phyloP scores from a whole-genome alignment of 2,888 invertebrate species.

The Stenurella melanura region DNA sequence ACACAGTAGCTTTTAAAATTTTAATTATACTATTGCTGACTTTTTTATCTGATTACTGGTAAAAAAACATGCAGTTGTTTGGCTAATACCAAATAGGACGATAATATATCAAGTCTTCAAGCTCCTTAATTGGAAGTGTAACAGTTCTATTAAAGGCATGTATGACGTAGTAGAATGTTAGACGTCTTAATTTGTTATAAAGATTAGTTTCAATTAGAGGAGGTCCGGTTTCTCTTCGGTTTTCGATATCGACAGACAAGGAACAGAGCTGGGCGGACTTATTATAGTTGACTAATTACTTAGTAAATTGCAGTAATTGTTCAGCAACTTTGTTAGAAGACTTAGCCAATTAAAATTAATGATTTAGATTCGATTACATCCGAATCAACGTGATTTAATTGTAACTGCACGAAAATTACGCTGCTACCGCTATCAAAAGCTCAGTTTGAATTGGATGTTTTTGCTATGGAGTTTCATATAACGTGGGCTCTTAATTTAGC shows the following conservation, averaged over 20 bases:
- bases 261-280: conserved; percentile 44
- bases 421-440: conserved; percentile 30
- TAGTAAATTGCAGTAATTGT: conserved; percentile 64
- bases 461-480: conserved; percentile 7
- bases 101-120: conserved; percentile 46
- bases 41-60: neutral
- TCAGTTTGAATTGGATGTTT: conserved; percentile 1
- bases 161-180: conserved; percentile 47
- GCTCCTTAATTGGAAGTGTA: conserved; percentile 54
- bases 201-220: conserved; percentile 45
- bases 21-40: too few relatives aligned
- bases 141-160: conserved; percentile 50
- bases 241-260: conserved; percentile 54
- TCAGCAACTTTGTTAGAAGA: conserved; percentile 62
- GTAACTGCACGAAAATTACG: conserved; percentile 53
- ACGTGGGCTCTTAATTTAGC: neutral
- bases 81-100: conserved; percentile 45
- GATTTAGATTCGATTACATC: conserved; percentile 65
- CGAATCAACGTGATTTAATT: conserved; percentile 64
- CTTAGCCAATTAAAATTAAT: conserved; percentile 68
- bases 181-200: conserved; percentile 53
- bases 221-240: conserved; percentile 43
- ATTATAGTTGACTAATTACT: conserved; percentile 65
- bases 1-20: too few relatives aligned
- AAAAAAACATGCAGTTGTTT: neutral